Conservation (phyloP, 1,140 invertebrate genomes). For the Pogonus chalceus region DNA sequence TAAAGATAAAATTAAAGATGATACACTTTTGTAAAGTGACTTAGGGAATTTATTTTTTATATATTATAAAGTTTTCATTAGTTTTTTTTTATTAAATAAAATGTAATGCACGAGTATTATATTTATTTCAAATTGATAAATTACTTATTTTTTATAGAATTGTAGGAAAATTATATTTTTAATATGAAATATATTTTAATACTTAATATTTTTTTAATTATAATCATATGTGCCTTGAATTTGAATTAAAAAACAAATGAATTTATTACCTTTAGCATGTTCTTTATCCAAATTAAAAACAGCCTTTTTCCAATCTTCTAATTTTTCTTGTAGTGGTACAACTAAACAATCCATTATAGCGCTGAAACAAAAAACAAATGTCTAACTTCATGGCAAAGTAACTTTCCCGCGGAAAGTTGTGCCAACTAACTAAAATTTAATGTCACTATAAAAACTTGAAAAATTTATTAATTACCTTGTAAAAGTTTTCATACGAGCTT, state of each 20-base stretch:
- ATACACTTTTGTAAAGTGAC: background rate
- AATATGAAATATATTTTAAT: no score
- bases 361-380: slow-evolving; percentile 32
- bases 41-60: background rate
- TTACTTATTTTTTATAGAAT: slow-evolving; percentile 8
- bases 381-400: no score
- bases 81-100: background rate
- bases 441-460: no score
- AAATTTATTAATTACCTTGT: slow-evolving; percentile 55
- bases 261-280: slow-evolving; percentile 63
- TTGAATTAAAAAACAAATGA: background rate
- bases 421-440: no score
- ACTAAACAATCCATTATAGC: slow-evolving; percentile 73
- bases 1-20: slow-evolving; percentile 1
- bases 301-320: slow-evolving; percentile 84
- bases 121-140: slow-evolving; percentile 9
- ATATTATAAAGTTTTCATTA: background rate
- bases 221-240: background rate
- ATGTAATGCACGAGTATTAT: background rate
- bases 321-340: slow-evolving; percentile 74
- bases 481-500: slow-evolving; percentile 84
- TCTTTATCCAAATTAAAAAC: slow-evolving; percentile 78
- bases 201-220: background rate
- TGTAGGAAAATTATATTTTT: background rate
- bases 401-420: no score